Percentiles rank a stretch among this genome's conserved stretches.
Evolutionary conservation across 1,140 invertebrate genomes (phyloP).

Genomic region (Conus betulinus): DNA sequence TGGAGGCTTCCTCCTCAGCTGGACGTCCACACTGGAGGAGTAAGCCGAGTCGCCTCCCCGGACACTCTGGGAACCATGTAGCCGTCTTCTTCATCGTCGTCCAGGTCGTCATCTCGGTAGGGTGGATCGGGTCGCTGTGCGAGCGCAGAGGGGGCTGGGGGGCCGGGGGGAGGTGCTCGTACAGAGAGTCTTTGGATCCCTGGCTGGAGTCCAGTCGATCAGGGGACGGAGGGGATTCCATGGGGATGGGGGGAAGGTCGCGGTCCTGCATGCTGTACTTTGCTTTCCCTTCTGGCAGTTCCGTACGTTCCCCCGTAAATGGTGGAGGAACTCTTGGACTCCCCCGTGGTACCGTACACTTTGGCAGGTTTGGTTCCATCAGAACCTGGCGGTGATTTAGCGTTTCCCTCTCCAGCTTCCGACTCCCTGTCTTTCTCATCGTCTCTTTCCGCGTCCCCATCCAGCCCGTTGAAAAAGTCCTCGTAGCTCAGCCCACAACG

Average conservation of each 20-base stretch:
- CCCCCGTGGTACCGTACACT: neutral
- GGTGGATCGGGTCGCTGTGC: slow-evolving; percentile 17
- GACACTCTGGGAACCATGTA: slow-evolving; percentile 65
- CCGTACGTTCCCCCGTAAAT: slow-evolving; percentile 29
- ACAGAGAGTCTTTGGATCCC: slow-evolving; percentile 60
- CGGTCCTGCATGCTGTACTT: slow-evolving; percentile 54
- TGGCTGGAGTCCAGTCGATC: slow-evolving; percentile 15
- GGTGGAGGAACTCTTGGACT: neutral
- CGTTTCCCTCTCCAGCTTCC: neutral
- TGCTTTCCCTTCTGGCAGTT: neutral
- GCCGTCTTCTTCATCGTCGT: slow-evolving; percentile 59
- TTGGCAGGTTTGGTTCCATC: neutral
- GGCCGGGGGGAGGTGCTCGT: slow-evolving; percentile 67
- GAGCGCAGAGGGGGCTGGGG: slow-evolving; percentile 52
- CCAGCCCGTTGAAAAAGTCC: slow-evolving; percentile 54
- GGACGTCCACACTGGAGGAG: slow-evolving; percentile 42
- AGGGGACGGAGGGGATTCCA: slow-evolving; percentile 17
- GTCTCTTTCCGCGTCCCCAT: slow-evolving; percentile 37
- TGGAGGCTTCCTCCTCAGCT: slow-evolving; percentile 55
- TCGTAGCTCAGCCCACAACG: slow-evolving; percentile 65
- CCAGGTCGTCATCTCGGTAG: slow-evolving; percentile 41
- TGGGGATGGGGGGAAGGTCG: slow-evolving; percentile 66
- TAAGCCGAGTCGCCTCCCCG: slow-evolving; percentile 41
- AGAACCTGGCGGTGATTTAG: neutral
- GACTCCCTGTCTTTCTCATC: neutral